Percentiles rank a stretch among this genome's conserved stretches.
phyloP scores from a whole-genome alignment of 2,888 invertebrate genomes.

The Morpho helenor region DNA sequence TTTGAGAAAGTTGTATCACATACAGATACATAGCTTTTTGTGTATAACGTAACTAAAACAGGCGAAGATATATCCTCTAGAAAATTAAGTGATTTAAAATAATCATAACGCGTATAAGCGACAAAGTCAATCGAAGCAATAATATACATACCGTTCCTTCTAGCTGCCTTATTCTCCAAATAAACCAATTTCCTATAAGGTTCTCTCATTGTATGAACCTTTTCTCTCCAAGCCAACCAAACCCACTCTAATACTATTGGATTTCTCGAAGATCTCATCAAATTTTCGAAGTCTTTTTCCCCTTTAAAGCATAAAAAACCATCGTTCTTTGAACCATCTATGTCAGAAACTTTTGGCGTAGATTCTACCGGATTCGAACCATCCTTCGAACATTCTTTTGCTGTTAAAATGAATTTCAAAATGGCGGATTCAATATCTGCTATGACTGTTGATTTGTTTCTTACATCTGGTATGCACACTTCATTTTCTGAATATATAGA shows the following conservation, averaged over 20 bases:
- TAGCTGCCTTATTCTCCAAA: slow-evolving; percentile 82
- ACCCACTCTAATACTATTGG: slow-evolving; percentile 76
- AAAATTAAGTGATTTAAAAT: no score
- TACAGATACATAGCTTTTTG: no score
- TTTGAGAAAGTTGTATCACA: no score
- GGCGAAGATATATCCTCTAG: no score
- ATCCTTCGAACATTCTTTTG: slow-evolving; percentile 28
- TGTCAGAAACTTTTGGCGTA: slow-evolving; percentile 34
- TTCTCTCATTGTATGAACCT: slow-evolving; percentile 75
- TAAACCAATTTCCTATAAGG: slow-evolving; percentile 74
- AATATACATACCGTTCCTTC: slow-evolving; percentile 76
- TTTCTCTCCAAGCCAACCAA: slow-evolving; percentile 84
- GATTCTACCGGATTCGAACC: slow-evolving; percentile 25
- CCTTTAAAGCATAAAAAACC: slow-evolving; percentile 74
- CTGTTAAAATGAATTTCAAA: slow-evolving; percentile 38
- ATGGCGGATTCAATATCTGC: slow-evolving; percentile 41
- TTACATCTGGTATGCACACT: slow-evolving; percentile 68
- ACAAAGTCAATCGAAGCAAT: no score
- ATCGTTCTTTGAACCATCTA: slow-evolving; percentile 17
- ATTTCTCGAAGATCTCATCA: slow-evolving; percentile 74
- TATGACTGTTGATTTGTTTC: slow-evolving; percentile 32
- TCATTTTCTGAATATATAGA: slow-evolving; percentile 78
- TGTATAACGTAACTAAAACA: no score
- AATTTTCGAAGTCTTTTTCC: slow-evolving; percentile 80
- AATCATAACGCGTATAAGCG: background rate